A percentile compares a stretch with the other conserved stretches of the same genome.
Conservation (phyloP, 1,140 invertebrate genomes). For the Drosophila watanabei region DNA sequence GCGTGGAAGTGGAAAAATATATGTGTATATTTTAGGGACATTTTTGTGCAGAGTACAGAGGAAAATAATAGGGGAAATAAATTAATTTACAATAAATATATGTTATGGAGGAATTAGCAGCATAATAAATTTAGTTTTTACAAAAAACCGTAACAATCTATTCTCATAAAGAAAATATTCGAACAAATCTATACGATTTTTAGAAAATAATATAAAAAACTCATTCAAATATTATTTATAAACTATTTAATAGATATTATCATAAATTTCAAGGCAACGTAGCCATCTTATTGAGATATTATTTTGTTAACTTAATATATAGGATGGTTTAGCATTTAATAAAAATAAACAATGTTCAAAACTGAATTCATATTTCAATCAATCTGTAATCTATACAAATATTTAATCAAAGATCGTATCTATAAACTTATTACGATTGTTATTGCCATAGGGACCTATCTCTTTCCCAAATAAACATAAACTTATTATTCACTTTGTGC, state of each 20-base stretch:
- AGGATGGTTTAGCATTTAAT: not conserved
- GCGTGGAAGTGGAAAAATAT: constrained; percentile 25
- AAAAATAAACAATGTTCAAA: not conserved
- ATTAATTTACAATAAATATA: not conserved
- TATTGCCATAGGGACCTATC: not conserved
- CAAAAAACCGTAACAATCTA: too few species aligned
- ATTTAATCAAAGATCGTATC: too few species aligned
- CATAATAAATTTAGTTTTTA: too few species aligned
- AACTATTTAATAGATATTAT: too few species aligned
- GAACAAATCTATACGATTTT: too few species aligned
- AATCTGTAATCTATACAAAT: not conserved
- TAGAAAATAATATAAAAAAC: too few species aligned
- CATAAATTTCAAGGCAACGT: too few species aligned
- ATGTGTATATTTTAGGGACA: not conserved
- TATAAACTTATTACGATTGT: constrained; percentile 12
- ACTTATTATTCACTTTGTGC: constrained; percentile 10
- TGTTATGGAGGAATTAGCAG: not conserved
- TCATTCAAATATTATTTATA: too few species aligned
- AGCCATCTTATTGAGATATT: too few species aligned
- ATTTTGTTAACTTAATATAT: too few species aligned
- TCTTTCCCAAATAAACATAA: constrained; percentile 8
- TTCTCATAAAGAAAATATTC: too few species aligned
- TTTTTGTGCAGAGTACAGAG: not conserved
- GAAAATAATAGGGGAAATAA: not conserved
- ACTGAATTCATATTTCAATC: not conserved